Conservation (phyloP, 2,113 vertebrate species). For the Acanthisitta chloris region DNA sequence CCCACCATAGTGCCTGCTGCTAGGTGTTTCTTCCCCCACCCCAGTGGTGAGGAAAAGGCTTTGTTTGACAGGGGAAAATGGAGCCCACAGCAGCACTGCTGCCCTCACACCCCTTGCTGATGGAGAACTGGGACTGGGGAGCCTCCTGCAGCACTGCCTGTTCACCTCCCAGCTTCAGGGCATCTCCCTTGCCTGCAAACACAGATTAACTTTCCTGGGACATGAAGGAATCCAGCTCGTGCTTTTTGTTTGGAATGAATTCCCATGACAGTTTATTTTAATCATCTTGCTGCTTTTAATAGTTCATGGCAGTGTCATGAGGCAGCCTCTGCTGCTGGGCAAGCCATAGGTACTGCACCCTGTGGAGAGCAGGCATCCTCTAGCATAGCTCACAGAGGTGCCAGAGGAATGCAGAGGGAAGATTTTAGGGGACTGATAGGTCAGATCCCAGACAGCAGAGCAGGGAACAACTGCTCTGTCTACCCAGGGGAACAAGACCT, state of each 20-base stretch:
- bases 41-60: not conserved
- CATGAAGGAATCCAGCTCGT: not conserved
- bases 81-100: not conserved
- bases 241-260: not conserved
- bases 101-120: not conserved
- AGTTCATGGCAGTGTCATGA: not conserved
- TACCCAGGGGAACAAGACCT: not conserved
- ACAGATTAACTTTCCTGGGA: not conserved
- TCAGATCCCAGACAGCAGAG: not conserved
- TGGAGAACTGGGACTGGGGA: not conserved
- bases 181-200: not conserved
- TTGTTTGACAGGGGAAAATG: fast-evolving
- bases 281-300: not conserved
- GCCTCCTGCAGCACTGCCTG: not conserved
- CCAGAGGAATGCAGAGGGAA: not conserved
- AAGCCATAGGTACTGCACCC: not conserved
- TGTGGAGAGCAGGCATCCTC: fast-evolving
- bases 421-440: not conserved
- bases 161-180: not conserved
- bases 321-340: not conserved
- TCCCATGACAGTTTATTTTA: constrained; percentile 39
- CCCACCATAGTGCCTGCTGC: fast-evolving
- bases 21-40: not conserved
- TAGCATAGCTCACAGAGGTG: not conserved
- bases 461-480: not conserved